A percentile compares a stretch with the other conserved stretches of the same genome.
Conservation (phyloP, 2,113 vertebrate species). For the Oreocharis arfaki region DNA sequence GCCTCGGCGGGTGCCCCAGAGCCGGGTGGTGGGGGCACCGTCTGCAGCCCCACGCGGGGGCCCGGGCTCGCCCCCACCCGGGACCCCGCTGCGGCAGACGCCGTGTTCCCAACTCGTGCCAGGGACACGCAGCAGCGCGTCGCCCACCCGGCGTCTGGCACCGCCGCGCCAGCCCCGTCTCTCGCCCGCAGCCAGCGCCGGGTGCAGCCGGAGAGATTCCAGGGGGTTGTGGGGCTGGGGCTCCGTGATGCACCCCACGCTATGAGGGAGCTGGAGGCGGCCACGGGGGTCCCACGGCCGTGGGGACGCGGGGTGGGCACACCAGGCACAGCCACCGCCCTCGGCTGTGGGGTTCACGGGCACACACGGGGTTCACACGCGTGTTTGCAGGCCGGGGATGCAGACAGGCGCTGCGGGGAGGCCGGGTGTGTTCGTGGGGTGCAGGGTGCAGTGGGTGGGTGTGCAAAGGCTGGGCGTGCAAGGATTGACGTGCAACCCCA, state of each 20-base stretch:
- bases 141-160: conserved; percentile 60
- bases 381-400: not conserved
- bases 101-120: conserved; percentile 2
- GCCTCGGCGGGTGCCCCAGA: not conserved
- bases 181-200: not conserved
- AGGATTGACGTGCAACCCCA: not conserved
- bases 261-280: not conserved
- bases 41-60: not conserved
- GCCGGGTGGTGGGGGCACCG: accelerated
- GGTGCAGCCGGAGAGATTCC: not conserved
- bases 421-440: not conserved
- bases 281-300: accelerated
- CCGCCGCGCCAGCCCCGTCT: not conserved
- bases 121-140: conserved; percentile 3
- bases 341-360: accelerated
- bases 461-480: not conserved
- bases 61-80: not conserved
- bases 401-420: accelerated
- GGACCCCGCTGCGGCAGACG: not conserved
- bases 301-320: accelerated
- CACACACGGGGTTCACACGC: accelerated
- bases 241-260: not conserved
- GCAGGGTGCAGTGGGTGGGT: not conserved
- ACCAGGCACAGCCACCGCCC: accelerated
- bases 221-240: not conserved